Evolutionary conservation across 2,888 invertebrate genomes (phyloP).

Genomic region (Homarus gammarus): DNA sequence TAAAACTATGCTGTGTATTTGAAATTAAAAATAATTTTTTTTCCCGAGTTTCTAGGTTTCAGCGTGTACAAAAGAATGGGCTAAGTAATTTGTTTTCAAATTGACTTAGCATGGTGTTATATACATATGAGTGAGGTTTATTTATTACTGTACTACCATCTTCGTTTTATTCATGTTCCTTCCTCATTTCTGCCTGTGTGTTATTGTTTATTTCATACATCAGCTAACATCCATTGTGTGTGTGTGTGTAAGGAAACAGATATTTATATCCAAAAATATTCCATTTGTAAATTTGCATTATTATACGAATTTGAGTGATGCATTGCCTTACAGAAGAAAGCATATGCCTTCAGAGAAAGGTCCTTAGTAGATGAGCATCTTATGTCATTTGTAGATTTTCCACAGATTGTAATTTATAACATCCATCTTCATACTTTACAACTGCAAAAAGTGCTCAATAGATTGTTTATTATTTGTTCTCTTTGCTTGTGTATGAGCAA

Average conservation of each 20-base stretch:
- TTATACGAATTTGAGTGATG: not conserved
- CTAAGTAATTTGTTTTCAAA: no score
- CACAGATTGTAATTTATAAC: not conserved
- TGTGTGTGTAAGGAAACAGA: no score
- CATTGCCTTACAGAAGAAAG: not conserved
- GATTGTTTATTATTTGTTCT: slow-evolving; percentile 7
- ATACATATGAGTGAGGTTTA: no score
- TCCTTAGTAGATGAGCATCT: not conserved
- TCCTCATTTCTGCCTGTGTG: no score
- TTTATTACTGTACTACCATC: no score
- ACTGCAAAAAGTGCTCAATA: slow-evolving; percentile 11
- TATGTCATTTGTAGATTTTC: not conserved
- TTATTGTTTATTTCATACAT: no score
- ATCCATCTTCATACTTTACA: slow-evolving; percentile 3
- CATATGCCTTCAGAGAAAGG: not conserved
- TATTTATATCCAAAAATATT: not conserved
- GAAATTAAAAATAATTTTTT: no score
- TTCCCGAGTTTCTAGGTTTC: no score
- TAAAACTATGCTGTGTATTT: no score
- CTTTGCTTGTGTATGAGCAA: slow-evolving; percentile 12
- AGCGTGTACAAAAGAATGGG: no score
- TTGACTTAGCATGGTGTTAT: no score
- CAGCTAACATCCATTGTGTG: not conserved
- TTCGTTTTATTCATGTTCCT: no score
- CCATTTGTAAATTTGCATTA: not conserved